Base-by-base conservation (phyloP, 2,797 vertebrate genomes). In the Sebastes alutus region DNA sequence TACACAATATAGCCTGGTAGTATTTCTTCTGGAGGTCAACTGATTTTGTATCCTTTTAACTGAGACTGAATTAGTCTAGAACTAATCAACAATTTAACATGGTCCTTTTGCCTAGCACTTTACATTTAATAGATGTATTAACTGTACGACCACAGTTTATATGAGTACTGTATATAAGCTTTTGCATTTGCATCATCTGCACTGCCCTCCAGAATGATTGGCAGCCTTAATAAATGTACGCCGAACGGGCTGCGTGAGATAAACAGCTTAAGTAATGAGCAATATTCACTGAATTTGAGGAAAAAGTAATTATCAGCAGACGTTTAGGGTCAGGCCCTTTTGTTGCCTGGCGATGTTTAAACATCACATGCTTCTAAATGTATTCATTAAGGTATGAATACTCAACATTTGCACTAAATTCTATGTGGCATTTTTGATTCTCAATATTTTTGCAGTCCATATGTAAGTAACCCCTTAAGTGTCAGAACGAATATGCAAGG, bases 91-190 rank as follows among this genome's bases (percentile, higher is more conserved):
- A 84, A 62, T 66, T 72, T 87, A 87, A 89, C 82, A 72, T 80
- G 78, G 83, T 78, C 79, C 82, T 82, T 91, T 88, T 88, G 88
- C 89, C 89, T 93, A 90, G 95, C 95, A 95, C 95, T 95, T 95
- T 95, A 95, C 89, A 89, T 91, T 80, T 91, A 81, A 89, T 89
- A 90, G 88, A 85, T 92, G 72, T 88, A 89, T 92, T 88, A 83
- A 87, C 83, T 92, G 77, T 92, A 77, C 74, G 61, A 87, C 81
- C 69, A 84, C 81, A 89, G 62, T 87, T 87, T 89, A 80, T 93
- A 91, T 64, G 74, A 88, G 82, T 88, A 87, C 23, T 89, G 87
- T 91, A 83, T 83, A 88, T 90, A 90, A 91, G 85, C 90, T 91
- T 94, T 91, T 94, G 76, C 80, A 64, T 92, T 90, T 89, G 88